Evolutionary conservation across 2,797 vertebrate species (phyloP), one percentile per base, ranked within the genome.

Genomic region (Gorsachius magnificus): DNA sequence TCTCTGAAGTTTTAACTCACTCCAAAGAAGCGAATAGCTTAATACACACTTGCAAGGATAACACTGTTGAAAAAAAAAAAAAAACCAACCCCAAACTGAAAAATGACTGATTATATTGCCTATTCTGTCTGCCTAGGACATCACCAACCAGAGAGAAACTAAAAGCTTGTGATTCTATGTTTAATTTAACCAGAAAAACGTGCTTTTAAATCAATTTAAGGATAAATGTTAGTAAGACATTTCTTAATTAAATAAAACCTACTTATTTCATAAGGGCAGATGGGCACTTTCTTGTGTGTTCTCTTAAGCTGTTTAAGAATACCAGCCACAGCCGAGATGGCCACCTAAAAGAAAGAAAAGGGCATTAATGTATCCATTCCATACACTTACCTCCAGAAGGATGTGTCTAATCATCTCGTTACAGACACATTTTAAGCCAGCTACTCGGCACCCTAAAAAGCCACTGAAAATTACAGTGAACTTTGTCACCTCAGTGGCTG

Each of bases 301-400:
- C 98, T 99, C 97, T 99, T 99, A 78, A 99, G 98, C 90, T 99
- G 99, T 91, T 99, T 99, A 95, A 99, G 98, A 97, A 99, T 99
- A 43, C 99, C 99, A 97, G 99, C 99, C 64, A 99, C 98, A 83
- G 99, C 99, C 36, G 99, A 99, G 96, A 99, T 99, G 8, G 99
- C 99, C 98, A 99, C 99, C 99, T 99, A 97, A 68, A 97, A 96
- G 78, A 53, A 36, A 95, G 53, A 95, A 60, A 57, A 6, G 4
- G 8, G 5, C 10, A 89, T 79, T 70, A 61, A 69, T 7, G 22
- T 15, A 45, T 31, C 43, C 9, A 28, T 48, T 80, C 61, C 71
- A 65, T 16, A 15, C 11, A 48, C 20, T 69, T 19, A 19, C 10
- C 24, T 66, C 36, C 66, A 75, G 38, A 66, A 65, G 8, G 31